Evolutionary conservation across 2,797 vertebrate genomes (phyloP), one percentile per base, ranked within the genome.

Genomic region (Taenioides sp.): DNA sequence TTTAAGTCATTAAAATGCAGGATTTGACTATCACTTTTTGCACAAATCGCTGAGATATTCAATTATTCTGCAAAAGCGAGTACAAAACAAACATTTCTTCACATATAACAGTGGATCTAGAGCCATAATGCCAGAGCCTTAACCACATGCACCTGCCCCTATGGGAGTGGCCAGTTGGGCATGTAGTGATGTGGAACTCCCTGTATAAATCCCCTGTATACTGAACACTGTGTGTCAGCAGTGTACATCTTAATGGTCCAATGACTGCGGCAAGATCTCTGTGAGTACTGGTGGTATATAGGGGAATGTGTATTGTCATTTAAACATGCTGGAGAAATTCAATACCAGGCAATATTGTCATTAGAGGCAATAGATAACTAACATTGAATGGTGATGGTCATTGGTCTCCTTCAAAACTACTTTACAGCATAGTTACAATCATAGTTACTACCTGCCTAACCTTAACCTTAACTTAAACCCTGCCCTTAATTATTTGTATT

Each of bases 221-320:
- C 49, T 66, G 65, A 66, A 54, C 25, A 52, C 57, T 40, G 5
- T 28, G 37, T 67, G 37, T 60, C 40, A 71, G 14, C 65, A 66
- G 34, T 58, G 17, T 25, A 31, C 31, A 73, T 22, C 62, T 34
- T 14, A 40, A 17, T 47, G 62, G 31, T 22, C 60, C 69, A 62
- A 57, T 69, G 65, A 71, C 31, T 43, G n/a, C 64, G 59, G 25
- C 59, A 47, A 57, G 25, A 12, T 25, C 61, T 14, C 25, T 43
- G 3, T 20, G 43, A 25, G 22, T 10, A 7, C 14, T 14, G 61
- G 11, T 43, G 16, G 22, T 27, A 20, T 25, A 25, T 12, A 9
- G 34, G 11, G 9, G 34, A 63, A 49, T 27, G 50, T 60, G 20
- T 31, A 47, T 50, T 69, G 34, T n/a, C 20, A 9, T 27, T 65